Percentiles rank a stretch among this genome's conserved stretches.
Evolutionary conservation across 2,888 invertebrate genomes (phyloP).

Genomic region (Dynastes tityus): DNA sequence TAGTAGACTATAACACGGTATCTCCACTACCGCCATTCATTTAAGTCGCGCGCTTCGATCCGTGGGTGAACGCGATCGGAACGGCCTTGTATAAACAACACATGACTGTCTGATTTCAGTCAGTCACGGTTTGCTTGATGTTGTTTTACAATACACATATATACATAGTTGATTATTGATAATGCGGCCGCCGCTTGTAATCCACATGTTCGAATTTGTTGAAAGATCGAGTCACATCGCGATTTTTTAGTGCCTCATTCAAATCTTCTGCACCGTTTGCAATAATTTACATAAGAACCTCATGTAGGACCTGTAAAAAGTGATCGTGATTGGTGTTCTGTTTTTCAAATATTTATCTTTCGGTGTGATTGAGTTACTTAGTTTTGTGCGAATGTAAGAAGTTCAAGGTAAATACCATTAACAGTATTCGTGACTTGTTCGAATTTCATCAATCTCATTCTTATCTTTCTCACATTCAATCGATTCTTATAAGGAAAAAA

Average conservation of each 20-base stretch:
- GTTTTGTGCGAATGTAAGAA: constrained; percentile 6
- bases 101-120: constrained; percentile 65
- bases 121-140: constrained; percentile 62
- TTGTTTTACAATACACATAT: constrained; percentile 50
- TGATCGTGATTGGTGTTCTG: constrained; percentile 1
- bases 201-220: constrained; percentile 42
- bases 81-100: constrained; percentile 66
- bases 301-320: not conserved
- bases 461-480: not conserved
- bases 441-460: not conserved
- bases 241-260: constrained; percentile 19
- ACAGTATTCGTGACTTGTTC: not conserved
- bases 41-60: constrained; percentile 52
- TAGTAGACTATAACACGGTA: constrained; percentile 31
- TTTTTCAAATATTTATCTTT: not conserved
- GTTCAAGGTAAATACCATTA: constrained; percentile 29
- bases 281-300: not conserved
- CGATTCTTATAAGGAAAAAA: not conserved
- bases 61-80: constrained; percentile 64
- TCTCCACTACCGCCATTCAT: constrained; percentile 56
- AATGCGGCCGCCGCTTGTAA: constrained; percentile 30
- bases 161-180: constrained; percentile 47
- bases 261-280: not conserved
- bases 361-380: not conserved
- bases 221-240: constrained; percentile 23